phyloP scores from a whole-genome alignment of 2,797 vertebrate genomes.

The Varecia variegata region DNA sequence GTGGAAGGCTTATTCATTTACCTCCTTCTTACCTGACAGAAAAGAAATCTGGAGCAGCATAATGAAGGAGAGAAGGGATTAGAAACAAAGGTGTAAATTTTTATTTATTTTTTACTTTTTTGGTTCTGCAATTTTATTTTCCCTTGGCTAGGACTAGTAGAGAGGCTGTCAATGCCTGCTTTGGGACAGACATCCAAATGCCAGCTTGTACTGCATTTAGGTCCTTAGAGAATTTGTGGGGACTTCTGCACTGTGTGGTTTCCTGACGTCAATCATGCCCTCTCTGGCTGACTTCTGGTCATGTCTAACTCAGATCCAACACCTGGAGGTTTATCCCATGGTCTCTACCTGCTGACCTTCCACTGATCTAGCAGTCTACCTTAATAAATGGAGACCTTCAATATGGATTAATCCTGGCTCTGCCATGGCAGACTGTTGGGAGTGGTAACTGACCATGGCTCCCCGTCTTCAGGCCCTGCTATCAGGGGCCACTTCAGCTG shows the following conservation, averaged over 20 bases:
- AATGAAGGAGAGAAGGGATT: neutral
- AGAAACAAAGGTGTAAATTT: neutral
- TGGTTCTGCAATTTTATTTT: neutral
- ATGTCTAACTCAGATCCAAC: neutral
- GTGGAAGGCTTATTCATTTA: neutral
- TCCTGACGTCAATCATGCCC: neutral
- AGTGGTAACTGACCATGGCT: neutral
- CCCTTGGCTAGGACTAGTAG: neutral
- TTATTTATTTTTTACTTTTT: neutral
- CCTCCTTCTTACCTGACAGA: neutral
- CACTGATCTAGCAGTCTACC: neutral
- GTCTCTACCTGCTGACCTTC: neutral
- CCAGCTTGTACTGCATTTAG: neutral
- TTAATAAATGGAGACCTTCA: neutral
- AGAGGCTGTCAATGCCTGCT: neutral
- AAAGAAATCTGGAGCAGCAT: neutral
- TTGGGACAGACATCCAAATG: neutral
- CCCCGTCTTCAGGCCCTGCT: neutral
- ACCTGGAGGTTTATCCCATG: neutral
- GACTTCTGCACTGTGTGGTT: neutral
- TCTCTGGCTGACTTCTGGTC: neutral
- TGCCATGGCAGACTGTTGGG: neutral
- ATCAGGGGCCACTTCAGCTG: neutral
- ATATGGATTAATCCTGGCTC: neutral
- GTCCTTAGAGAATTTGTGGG: neutral